These are phyloP conservation scores for Melopsittacus undulatus DNA, from an alignment of 2,797 vertebrate species.

Conservation along the genomic window DNA sequence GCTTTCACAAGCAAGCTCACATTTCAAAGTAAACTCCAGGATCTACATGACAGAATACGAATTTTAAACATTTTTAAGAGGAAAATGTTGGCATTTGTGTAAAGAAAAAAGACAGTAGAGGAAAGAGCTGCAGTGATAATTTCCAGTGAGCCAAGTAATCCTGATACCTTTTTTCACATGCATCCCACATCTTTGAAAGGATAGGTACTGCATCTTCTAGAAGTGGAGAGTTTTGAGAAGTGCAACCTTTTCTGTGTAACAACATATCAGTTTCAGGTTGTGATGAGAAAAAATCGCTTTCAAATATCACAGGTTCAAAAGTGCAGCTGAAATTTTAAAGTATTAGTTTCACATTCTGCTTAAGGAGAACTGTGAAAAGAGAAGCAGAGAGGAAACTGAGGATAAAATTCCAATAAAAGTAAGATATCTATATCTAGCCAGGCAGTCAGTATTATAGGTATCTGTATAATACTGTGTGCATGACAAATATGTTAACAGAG, in stretches of 20 bases:
- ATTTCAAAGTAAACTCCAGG: not conserved
- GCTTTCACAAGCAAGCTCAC: not conserved
- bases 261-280: conserved; percentile 41
- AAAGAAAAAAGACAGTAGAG: not conserved
- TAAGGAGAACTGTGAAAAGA: conserved; percentile 48
- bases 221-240: conserved; percentile 8
- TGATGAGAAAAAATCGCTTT: conserved; percentile 57
- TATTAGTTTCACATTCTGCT: conserved; percentile 51
- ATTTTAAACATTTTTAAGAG: not conserved
- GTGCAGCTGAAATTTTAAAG: conserved; percentile 57
- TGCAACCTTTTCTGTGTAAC: conserved; percentile 24
- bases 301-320: conserved; percentile 42
- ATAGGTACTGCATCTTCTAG: not conserved
- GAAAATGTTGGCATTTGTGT: not conserved
- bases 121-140: not conserved
- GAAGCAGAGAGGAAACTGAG: conserved; percentile 10
- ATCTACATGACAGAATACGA: not conserved
- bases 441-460: conserved; percentile 2
- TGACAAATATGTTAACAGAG: conserved; percentile 34
- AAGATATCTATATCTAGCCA: conserved; percentile 19
- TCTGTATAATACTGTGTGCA: conserved; percentile 32
- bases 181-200: conserved; percentile 15
- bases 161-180: not conserved
- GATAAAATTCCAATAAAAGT: conserved; percentile 46
- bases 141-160: not conserved